phyloP scores from a whole-genome alignment of 2,113 vertebrate species.

The Anhinga rufa region DNA sequence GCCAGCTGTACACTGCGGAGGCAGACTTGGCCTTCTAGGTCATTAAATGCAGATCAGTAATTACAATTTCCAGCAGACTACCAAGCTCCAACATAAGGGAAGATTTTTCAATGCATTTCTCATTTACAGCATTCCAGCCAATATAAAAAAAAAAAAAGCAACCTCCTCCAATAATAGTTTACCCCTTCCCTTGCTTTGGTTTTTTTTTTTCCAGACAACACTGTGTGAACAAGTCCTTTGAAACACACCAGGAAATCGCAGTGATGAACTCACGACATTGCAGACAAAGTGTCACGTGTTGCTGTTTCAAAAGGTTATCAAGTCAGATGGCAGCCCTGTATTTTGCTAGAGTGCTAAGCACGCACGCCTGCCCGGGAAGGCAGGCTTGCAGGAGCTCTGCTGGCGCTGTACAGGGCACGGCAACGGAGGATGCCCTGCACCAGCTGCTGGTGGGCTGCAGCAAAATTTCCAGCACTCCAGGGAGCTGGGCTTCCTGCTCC shows the following conservation, averaged over 20 bases:
- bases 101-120: not conserved
- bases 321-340: not conserved
- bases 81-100: not conserved
- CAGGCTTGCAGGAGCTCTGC: not conserved
- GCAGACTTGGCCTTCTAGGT: not conserved
- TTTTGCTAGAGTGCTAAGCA: not conserved
- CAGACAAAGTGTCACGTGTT: not conserved
- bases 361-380: accelerated
- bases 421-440: not conserved
- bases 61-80: not conserved
- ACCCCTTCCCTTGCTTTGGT: not conserved
- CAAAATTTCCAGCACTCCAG: not conserved
- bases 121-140: not conserved
- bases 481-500: not conserved
- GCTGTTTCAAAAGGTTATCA: not conserved
- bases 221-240: not conserved
- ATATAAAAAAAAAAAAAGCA: not conserved
- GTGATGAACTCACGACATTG: not conserved
- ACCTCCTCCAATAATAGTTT: not conserved
- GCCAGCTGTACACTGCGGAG: not conserved
- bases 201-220: not conserved
- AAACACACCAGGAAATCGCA: not conserved
- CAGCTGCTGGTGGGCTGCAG: not conserved
- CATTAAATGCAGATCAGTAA: not conserved
- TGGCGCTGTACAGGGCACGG: accelerated